Evolutionary conservation across 2,113 vertebrate genomes (phyloP).

Genomic region (Collichthys lucidus): DNA sequence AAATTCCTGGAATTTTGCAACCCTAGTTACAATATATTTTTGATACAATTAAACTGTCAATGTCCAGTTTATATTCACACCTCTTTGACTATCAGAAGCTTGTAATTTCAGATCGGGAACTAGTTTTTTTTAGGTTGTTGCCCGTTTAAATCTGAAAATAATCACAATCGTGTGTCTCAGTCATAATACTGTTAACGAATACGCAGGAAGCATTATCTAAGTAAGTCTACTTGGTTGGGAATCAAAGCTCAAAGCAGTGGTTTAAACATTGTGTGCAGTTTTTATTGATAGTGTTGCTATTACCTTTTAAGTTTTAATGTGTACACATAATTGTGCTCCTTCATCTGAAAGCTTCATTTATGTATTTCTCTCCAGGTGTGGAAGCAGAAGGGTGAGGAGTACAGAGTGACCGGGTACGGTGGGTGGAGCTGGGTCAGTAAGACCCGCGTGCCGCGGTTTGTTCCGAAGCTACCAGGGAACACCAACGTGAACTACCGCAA

Average conservation of each 20-base stretch:
- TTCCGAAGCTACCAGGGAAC: constrained; percentile 95
- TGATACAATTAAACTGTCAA: neutral
- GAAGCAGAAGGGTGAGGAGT: constrained; percentile 99
- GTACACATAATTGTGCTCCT: neutral
- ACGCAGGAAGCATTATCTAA: too few relatives aligned
- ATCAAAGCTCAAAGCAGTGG: neutral
- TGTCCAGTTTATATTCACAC: neutral
- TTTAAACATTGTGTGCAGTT: neutral
- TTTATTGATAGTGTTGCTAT: neutral
- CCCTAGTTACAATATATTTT: neutral
- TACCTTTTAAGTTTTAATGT: neutral
- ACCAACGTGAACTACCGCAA: constrained; percentile 94
- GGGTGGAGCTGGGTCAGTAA: constrained; percentile 99
- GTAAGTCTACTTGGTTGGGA: neutral
- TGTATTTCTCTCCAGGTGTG: constrained; percentile 87
- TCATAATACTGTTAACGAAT: too few relatives aligned
- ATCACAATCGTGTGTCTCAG: neutral
- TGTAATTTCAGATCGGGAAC: neutral
- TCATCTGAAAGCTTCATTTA: neutral
- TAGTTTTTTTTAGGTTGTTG: neutral
- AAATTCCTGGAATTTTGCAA: too few relatives aligned
- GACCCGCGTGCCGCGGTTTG: constrained; percentile 93
- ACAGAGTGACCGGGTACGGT: constrained; percentile 96
- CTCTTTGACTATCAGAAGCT: neutral
- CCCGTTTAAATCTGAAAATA: neutral